A percentile compares a stretch with the other conserved stretches of the same genome.
phyloP scores from a whole-genome alignment of 1,140 invertebrate species.

The Homarus americanus region DNA sequence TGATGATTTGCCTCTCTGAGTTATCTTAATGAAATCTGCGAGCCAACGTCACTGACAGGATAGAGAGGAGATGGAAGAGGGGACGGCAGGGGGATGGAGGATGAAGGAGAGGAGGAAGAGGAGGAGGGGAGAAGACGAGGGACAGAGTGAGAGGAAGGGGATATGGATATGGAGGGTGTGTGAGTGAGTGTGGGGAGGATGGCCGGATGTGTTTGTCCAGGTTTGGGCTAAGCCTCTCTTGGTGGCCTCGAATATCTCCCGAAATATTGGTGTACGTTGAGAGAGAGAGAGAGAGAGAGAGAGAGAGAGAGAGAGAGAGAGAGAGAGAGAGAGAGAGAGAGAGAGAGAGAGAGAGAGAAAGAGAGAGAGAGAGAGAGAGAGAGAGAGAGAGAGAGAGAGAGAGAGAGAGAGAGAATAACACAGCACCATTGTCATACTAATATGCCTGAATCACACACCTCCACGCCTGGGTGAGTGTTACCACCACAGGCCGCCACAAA shows the following conservation, averaged over 20 bases:
- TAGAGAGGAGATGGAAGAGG: background rate
- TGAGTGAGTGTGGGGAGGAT: background rate
- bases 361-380: background rate
- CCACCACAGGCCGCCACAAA: too few species aligned
- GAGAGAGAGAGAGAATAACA: conserved; percentile 24
- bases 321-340: background rate
- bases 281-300: background rate
- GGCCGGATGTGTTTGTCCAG: too few species aligned
- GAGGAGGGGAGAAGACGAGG: background rate
- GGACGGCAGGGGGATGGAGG: background rate
- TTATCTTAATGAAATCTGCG: background rate
- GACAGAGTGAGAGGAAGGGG: background rate
- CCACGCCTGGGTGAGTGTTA: too few species aligned
- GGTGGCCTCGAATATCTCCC: too few species aligned
- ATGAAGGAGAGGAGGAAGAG: background rate
- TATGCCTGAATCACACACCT: too few species aligned
- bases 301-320: background rate
- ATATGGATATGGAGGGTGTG: background rate
- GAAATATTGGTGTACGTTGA: too few species aligned
- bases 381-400: conserved; percentile 18
- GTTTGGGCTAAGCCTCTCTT: too few species aligned
- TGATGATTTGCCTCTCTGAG: background rate
- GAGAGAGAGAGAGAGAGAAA: conserved; percentile 14
- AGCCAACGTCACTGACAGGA: background rate
- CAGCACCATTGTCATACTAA: too few species aligned